A percentile compares a stretch with the other conserved stretches of the same genome.
Evolutionary conservation across 1,140 invertebrate species (phyloP).

Genomic region (Papilio machaon): DNA sequence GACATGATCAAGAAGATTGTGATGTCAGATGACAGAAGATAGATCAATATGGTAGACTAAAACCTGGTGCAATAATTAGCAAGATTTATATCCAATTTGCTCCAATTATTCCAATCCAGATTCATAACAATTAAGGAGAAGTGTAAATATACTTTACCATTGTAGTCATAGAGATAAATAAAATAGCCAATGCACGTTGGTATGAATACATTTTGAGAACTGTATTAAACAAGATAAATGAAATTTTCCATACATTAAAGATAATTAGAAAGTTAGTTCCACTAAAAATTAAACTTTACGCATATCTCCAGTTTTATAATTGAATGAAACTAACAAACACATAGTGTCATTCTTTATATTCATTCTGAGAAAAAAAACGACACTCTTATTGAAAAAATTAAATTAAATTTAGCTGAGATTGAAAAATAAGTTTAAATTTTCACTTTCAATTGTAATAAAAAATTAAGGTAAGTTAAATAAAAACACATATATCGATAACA

Average conservation of each 20-base stretch:
- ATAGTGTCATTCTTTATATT: neutral
- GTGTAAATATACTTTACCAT: neutral
- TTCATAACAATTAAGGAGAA: neutral
- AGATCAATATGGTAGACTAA: too few relatives aligned
- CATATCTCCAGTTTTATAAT: neutral
- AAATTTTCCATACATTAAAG: neutral
- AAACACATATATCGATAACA: too few relatives aligned
- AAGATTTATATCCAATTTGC: neutral
- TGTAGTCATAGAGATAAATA: neutral
- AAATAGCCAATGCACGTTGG: neutral
- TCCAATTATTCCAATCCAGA: neutral
- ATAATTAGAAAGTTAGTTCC: slow-evolving; percentile 10
- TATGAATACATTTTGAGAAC: neutral
- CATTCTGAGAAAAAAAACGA: too few relatives aligned
- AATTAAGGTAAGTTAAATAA: too few relatives aligned
- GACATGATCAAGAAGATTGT: too few relatives aligned
- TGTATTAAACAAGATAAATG: neutral
- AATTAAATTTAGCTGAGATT: too few relatives aligned
- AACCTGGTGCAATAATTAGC: neutral
- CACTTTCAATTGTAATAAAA: too few relatives aligned
- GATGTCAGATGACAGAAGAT: too few relatives aligned
- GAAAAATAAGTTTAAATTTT: too few relatives aligned
- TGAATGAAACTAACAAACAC: neutral
- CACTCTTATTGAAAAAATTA: too few relatives aligned
- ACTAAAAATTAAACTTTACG: neutral